These are phyloP conservation scores for Leucopsar rothschildi DNA, from an alignment of 2,113 vertebrate genomes.

Conservation along the genomic window DNA sequence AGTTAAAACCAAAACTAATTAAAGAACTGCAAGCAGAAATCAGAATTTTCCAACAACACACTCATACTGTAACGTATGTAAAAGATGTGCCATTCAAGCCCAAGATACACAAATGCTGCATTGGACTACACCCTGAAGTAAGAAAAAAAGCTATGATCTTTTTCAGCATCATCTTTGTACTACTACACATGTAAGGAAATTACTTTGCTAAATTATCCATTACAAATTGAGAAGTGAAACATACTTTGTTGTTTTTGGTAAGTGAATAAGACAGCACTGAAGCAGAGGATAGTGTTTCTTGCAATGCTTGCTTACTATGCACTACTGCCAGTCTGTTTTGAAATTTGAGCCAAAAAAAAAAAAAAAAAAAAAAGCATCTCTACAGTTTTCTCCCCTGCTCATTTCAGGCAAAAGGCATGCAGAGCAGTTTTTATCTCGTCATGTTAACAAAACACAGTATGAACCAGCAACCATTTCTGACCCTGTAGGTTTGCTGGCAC, in stretches of 20 bases:
- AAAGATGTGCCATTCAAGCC: not conserved
- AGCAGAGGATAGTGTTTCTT: not conserved
- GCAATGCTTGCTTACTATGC: not conserved
- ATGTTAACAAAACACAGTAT: not conserved
- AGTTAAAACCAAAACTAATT: not conserved
- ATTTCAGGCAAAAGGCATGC: not conserved
- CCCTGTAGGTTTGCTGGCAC: not conserved
- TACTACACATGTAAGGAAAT: not conserved
- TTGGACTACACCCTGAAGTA: not conserved
- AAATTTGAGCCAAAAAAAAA: not conserved
- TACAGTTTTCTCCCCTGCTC: not conserved
- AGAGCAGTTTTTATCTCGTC: not conserved
- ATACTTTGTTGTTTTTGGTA: not conserved
- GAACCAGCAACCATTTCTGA: not conserved
- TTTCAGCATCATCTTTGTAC: not conserved
- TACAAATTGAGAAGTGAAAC: not conserved
- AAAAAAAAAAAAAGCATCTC: not conserved
- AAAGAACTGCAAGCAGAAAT: not conserved
- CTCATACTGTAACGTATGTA: not conserved
- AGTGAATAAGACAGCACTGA: not conserved
- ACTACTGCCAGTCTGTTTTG: not conserved
- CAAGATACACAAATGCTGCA: not conserved
- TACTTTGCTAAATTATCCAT: slow-evolving; percentile 23
- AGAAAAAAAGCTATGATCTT: not conserved
- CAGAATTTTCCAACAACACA: not conserved